Conservation (phyloP, 2,797 vertebrate species). For the Sparus aurata region DNA sequence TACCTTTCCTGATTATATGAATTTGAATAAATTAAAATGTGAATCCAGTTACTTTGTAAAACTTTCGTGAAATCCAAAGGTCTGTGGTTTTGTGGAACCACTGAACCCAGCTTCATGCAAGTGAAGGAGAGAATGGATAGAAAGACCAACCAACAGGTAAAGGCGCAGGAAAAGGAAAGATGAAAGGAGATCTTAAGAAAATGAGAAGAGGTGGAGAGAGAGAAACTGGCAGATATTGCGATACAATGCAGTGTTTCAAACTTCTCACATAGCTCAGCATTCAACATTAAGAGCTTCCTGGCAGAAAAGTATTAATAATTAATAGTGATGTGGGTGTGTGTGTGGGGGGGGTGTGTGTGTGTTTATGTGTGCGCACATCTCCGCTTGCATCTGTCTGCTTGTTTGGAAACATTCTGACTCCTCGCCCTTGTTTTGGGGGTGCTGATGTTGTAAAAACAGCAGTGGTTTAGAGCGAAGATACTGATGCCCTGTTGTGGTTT, state of each 20-base stretch:
- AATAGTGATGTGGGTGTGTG: slow-evolving; percentile 30
- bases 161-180: background rate
- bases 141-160: background rate
- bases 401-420: slow-evolving; percentile 33
- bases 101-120: background rate
- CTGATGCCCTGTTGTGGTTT: slow-evolving; percentile 30
- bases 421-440: slow-evolving; percentile 22
- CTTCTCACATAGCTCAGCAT: slow-evolving; percentile 61
- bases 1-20: background rate
- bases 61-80: slow-evolving; percentile 10
- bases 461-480: slow-evolving; percentile 24
- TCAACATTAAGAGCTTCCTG: slow-evolving; percentile 65
- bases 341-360: slow-evolving; percentile 10
- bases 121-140: background rate
- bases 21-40: background rate
- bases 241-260: slow-evolving; percentile 54
- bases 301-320: slow-evolving; percentile 72
- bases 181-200: background rate
- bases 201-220: slow-evolving; percentile 1
- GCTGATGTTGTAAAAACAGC: slow-evolving; percentile 35
- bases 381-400: slow-evolving; percentile 18
- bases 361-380: background rate
- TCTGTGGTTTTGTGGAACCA: background rate
- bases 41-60: background rate
- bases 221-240: slow-evolving; percentile 27